These are phyloP conservation scores for Lepeophtheirus salmonis DNA, from an alignment of 1,140 invertebrate species.

Conservation along the genomic window DNA sequence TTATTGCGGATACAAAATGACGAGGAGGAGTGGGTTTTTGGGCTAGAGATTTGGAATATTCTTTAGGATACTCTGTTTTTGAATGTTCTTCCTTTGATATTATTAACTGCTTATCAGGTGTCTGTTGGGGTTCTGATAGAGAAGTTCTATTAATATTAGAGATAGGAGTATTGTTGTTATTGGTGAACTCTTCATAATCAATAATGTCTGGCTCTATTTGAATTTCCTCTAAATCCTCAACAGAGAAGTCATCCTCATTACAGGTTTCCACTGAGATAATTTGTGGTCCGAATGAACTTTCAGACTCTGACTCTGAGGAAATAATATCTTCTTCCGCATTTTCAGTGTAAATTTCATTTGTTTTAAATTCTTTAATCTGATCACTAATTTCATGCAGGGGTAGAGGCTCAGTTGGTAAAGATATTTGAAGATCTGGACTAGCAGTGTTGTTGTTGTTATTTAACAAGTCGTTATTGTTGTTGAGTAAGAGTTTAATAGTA, in stretches of 20 bases:
- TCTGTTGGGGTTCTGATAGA: no score
- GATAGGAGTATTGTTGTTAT: no score
- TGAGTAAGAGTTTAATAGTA: no score
- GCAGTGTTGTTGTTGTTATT: no score
- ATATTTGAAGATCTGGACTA: no score
- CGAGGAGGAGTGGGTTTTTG: not conserved
- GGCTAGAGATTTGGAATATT: not conserved
- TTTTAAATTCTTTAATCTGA: not conserved
- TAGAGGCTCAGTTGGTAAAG: not conserved
- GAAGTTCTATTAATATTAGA: no score
- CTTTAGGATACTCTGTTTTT: no score
- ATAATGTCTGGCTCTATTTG: conserved; percentile 15
- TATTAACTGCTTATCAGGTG: no score
- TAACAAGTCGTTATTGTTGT: no score
- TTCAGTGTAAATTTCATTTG: not conserved
- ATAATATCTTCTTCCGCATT: not conserved
- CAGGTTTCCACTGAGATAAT: conserved; percentile 11
- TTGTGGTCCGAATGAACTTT: not conserved
- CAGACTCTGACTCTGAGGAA: not conserved
- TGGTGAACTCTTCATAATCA: no score
- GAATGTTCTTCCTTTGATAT: no score
- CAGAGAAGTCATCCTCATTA: not conserved
- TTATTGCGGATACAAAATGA: not conserved
- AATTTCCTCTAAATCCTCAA: conserved; percentile 6
- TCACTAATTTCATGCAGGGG: not conserved